Conservation (phyloP, 2,888 invertebrate genomes). For the Lepidochitona cinerea region DNA sequence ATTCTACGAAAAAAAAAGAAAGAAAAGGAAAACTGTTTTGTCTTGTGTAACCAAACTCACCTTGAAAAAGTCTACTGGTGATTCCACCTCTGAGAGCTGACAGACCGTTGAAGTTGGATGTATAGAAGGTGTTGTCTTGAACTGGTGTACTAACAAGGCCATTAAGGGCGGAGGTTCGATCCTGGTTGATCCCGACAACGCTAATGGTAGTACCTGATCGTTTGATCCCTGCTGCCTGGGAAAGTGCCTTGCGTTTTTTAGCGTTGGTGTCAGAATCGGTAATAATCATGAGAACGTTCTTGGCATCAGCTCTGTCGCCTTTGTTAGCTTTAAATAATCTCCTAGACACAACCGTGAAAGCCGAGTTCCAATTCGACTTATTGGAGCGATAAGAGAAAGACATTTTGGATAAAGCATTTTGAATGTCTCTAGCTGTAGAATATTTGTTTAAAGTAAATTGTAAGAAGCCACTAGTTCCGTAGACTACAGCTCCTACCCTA, state of each 20-base stretch:
- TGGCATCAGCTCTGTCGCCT: not conserved
- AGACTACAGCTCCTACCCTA: conserved; percentile 46
- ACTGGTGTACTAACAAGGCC: not conserved
- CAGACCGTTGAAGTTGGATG: not conserved
- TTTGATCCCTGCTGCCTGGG: not conserved
- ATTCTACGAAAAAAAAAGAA: no score
- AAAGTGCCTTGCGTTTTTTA: not conserved
- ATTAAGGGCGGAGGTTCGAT: not conserved
- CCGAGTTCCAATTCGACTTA: not conserved
- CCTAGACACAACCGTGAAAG: not conserved
- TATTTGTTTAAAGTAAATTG: conserved; percentile 51
- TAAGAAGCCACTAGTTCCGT: conserved; percentile 41
- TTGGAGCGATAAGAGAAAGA: not conserved
- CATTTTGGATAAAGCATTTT: not conserved
- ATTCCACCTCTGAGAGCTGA: not conserved
- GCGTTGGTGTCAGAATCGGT: conserved; percentile 2
- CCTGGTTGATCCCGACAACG: not conserved
- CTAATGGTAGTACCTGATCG: not conserved
- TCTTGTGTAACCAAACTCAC: not conserved
- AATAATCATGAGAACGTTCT: not conserved
- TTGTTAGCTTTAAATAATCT: not conserved
- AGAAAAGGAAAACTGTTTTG: no score
- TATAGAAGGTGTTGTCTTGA: not conserved
- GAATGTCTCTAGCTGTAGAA: not conserved
- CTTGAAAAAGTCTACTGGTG: not conserved